A percentile compares a stretch with the other conserved stretches of the same genome.
Evolutionary conservation across 2,797 vertebrate species (phyloP).

Genomic region (Florisuga fusca): DNA sequence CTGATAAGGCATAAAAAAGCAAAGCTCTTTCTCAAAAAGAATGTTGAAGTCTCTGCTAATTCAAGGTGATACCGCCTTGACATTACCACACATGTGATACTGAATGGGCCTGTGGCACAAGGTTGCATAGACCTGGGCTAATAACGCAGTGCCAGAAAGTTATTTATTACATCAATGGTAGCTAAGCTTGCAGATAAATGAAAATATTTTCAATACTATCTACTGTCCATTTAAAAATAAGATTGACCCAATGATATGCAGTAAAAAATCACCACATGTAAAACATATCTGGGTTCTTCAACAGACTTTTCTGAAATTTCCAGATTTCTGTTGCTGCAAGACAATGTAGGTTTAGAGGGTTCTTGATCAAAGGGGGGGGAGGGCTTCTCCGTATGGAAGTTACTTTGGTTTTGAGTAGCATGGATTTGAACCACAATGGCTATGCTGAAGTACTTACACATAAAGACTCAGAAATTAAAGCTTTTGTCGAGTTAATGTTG

Average conservation of each 20-base stretch:
- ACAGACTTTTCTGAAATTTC: background rate
- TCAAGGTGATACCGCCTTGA: background rate
- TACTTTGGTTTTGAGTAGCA: background rate
- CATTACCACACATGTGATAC: background rate
- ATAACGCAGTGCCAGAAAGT: rapidly evolving
- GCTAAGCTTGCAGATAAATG: background rate
- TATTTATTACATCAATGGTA: background rate
- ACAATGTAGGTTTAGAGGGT: background rate
- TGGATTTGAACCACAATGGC: background rate
- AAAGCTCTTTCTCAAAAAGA: background rate
- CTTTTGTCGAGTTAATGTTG: background rate
- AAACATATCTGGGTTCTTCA: background rate
- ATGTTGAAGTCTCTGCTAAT: background rate
- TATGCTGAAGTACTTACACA: background rate
- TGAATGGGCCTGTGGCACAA: background rate
- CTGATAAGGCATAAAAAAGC: background rate
- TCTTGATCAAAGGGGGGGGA: rapidly evolving
- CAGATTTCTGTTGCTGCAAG: background rate
- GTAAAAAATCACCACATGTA: background rate
- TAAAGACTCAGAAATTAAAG: background rate
- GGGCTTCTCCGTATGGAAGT: background rate
- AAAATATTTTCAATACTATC: background rate
- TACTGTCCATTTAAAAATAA: background rate
- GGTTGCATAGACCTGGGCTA: background rate
- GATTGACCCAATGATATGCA: background rate